phyloP scores from a whole-genome alignment of 2,113 vertebrate genomes.

The Hydrolagus affinis region DNA sequence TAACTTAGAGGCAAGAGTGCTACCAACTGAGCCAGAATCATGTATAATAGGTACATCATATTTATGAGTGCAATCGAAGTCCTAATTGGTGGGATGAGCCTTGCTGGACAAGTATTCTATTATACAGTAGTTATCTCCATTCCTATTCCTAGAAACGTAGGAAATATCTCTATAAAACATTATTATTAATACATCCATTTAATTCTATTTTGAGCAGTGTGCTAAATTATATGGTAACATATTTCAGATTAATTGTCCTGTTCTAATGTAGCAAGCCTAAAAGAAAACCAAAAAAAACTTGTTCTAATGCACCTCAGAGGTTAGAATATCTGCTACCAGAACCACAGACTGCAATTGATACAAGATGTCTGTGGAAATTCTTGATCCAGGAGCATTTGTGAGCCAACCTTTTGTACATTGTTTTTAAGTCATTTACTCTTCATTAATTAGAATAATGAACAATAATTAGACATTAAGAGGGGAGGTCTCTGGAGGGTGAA shows the following conservation, averaged over 20 bases:
- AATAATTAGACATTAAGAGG: slow-evolving; percentile 10
- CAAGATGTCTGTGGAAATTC: too few species aligned
- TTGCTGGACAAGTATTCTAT: too few species aligned
- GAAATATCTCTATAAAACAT: too few species aligned
- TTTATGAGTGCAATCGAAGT: too few species aligned
- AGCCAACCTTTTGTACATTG: background rate
- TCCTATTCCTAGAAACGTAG: too few species aligned
- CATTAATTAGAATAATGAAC: slow-evolving; percentile 17
- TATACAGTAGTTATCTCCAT: too few species aligned
- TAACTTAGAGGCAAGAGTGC: too few species aligned
- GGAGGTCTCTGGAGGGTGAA: background rate
- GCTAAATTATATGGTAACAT: background rate
- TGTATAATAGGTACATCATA: too few species aligned
- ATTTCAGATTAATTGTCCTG: background rate
- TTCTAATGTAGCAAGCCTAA: background rate
- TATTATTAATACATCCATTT: too few species aligned
- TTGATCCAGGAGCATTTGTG: background rate
- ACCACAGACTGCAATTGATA: background rate
- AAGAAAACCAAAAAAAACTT: background rate
- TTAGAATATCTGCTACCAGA: background rate
- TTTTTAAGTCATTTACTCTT: background rate
- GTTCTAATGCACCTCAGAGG: background rate
- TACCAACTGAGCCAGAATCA: too few species aligned
- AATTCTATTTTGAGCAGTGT: background rate
- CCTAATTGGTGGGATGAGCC: too few species aligned